A percentile compares a stretch with the other conserved stretches of the same genome.
Evolutionary conservation across 1,140 invertebrate genomes (phyloP).

Genomic region (Paramacrobiotus metropolitanus): DNA sequence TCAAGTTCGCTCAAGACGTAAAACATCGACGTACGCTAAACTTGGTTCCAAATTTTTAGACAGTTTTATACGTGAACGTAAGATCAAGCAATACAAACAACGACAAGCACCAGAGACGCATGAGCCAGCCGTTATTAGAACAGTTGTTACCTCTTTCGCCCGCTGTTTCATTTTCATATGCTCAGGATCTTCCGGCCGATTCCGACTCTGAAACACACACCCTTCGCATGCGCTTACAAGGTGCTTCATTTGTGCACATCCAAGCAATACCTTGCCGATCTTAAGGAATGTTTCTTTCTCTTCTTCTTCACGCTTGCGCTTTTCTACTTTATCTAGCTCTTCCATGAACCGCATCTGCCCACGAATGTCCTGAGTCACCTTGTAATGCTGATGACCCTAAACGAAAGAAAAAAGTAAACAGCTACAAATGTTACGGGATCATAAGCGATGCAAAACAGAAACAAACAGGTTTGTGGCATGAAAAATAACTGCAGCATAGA

Average conservation of each 20-base stretch:
- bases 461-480: no score
- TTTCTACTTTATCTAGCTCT: constrained; percentile 74
- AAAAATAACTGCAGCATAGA: no score
- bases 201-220: constrained; percentile 31
- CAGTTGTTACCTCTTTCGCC: constrained; percentile 45
- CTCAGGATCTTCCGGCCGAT: constrained; percentile 89
- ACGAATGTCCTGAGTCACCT: constrained; percentile 69
- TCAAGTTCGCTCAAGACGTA: not conserved
- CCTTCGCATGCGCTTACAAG: no score
- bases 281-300: constrained; percentile 71
- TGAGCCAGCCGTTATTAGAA: not conserved
- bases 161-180: constrained; percentile 89
- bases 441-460: no score
- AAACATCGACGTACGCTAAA: not conserved
- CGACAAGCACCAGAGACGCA: no score
- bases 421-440: no score
- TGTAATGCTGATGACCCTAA: constrained; percentile 59
- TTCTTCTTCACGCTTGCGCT: constrained; percentile 74
- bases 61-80: not conserved
- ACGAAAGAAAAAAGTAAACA: no score
- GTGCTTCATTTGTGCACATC: no score
- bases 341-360: constrained; percentile 80
- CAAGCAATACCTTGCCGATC: constrained; percentile 55
- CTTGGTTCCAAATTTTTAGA: not conserved
- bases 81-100: no score